Conservation (phyloP, 2,888 invertebrate genomes). For the Brachycybe producta region DNA sequence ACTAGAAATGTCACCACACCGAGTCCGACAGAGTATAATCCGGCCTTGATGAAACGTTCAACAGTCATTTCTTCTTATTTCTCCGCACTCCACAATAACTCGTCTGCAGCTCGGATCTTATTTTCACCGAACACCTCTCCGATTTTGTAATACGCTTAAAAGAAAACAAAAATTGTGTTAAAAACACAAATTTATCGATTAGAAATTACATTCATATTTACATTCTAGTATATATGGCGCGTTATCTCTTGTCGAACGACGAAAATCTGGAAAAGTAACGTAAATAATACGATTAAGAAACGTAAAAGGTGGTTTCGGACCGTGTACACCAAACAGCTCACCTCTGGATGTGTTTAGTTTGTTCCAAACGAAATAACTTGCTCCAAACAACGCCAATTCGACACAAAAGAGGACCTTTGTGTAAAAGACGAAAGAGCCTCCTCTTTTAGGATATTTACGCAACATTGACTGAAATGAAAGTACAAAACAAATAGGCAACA, state of each 20-base stretch:
- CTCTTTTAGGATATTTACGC: background rate
- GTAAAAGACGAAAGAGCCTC: background rate
- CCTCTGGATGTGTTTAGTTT: background rate
- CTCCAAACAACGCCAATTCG: slow-evolving; percentile 4
- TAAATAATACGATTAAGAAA: background rate
- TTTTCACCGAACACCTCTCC: background rate
- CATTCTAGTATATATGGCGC: background rate
- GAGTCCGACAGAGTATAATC: background rate
- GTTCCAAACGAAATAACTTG: background rate
- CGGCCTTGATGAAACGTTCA: background rate
- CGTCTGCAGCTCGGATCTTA: background rate
- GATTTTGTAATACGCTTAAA: slow-evolving; percentile 1
- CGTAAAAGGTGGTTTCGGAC: background rate
- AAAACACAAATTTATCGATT: too few relatives aligned
- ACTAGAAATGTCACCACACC: background rate
- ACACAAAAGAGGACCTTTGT: background rate
- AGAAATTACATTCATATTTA: background rate
- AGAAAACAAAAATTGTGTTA: background rate
- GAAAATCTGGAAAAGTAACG: background rate
- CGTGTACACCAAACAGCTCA: background rate
- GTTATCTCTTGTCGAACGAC: background rate
- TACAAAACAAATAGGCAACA: background rate
- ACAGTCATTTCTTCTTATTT: background rate
- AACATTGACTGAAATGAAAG: background rate
- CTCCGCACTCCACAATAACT: background rate